Conservation (phyloP, 2,888 invertebrate genomes). For the Drosophila histrio region DNA sequence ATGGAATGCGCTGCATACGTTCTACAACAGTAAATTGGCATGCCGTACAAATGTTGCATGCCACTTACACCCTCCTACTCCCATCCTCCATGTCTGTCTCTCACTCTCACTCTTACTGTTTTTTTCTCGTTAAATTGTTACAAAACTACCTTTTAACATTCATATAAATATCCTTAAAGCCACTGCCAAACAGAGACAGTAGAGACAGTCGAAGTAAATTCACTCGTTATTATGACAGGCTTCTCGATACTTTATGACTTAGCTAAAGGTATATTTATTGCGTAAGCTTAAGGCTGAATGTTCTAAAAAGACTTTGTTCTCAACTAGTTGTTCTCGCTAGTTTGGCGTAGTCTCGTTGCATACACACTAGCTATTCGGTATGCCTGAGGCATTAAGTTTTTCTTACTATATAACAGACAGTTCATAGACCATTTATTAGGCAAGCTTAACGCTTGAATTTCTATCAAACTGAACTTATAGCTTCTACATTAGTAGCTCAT, state of each 20-base stretch:
- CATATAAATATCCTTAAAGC: background rate
- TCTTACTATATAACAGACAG: conserved; percentile 3
- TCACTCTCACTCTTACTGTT: background rate
- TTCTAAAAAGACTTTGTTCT: background rate
- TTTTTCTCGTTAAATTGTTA: conserved; percentile 30
- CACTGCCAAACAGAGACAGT: background rate
- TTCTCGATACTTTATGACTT: background rate
- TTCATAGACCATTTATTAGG: background rate
- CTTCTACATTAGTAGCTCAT: background rate
- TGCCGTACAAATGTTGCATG: conserved; percentile 31
- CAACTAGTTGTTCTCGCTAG: background rate
- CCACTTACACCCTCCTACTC: background rate
- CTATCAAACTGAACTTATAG: too few species aligned
- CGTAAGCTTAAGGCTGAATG: background rate
- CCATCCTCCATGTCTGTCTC: background rate
- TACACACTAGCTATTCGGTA: background rate
- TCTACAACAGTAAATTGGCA: conserved; percentile 43
- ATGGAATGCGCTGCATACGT: conserved; percentile 54
- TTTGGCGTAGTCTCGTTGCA: background rate
- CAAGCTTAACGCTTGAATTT: too few species aligned
- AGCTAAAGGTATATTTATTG: background rate
- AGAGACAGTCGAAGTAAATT: background rate
- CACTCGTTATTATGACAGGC: background rate
- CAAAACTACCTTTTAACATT: conserved; percentile 19
- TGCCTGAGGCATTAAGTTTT: background rate